Base-by-base conservation (phyloP, 2,797 vertebrate species). In the Peromyscus melanophrys region DNA sequence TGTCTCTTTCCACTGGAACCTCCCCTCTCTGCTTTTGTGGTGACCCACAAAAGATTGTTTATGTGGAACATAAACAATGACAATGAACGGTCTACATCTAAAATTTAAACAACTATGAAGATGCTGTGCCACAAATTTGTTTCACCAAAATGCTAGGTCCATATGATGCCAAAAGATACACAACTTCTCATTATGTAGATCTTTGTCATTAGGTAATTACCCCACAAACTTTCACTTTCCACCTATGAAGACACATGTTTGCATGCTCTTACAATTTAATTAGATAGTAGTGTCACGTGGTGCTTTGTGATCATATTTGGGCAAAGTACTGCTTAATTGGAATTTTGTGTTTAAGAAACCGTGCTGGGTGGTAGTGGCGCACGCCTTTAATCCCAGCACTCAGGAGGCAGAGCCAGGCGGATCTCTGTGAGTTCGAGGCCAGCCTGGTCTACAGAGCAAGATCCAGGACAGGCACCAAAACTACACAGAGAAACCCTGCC, bases 131-230 rank as follows among this genome's bases (percentile, higher is more conserved):
- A 21, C 8, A 8, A 13, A 76, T 6, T 25, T 86, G 76, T 89
- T 65, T 4, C 40, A 92, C 46, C 40, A 63, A 57, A 92, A 2
- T 61, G 9, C 14, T 49, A 27, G 46, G 37, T 69, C 52, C 6
- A 17, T 23, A 10, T 3, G 17, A 37, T 16, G 31, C 55, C 46
- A 23, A 34, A 34, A 40, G 40, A n/a, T 37, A 9, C 19, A 65
- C 43, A 52, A 52, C 67, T 78, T 96, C 81, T n/a, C 16, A n/a
- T 73, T 87, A 61, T 25, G 46, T 92, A 84, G 61, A 57, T 92
- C 65, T 61, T 88, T 77, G 67, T 4, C 57, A 6, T 82, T 49
- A 57, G 49, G 43, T 16, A 92, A 75, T 34, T 12, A 34, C 46
- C 69, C 23, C 8, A 27, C 4, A 4, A 61, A 3, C 14, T 59